Evolutionary conservation across 2,888 invertebrate species (phyloP), one percentile per base, ranked within the genome.

Genomic region (Caenorhabditis sp.): DNA sequence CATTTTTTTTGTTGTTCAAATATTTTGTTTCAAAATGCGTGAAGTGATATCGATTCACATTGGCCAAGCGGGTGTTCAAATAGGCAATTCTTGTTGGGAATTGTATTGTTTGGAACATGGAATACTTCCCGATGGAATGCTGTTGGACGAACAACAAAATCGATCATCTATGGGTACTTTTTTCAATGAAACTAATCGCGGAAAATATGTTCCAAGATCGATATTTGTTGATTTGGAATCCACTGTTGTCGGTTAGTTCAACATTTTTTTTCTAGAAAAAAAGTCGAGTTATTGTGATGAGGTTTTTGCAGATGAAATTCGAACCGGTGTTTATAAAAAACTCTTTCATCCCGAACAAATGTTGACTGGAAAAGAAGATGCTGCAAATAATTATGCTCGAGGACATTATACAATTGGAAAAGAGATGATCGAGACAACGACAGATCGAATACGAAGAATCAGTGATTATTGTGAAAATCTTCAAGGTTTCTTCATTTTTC

Each of bases 281-380:
- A 43, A 17, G 21, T 37, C 12, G n/a, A n/a, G 4, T 50, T 50
- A 4, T 23, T 24, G 8, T 4, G 21, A 12, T 24, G 19, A 62
- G 3, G 55, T 21, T 31, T 60, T 75, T 69, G 21, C 68, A 84
- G 89, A 89, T 78, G 89, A 89, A 79, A 88, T 89, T n/a, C 85
- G 89, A 37, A 89, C 88, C 21, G 89, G 89, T 24, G 86, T 86
- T 6, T 96, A 95, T 91, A 92, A 95, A 79, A 94, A 95, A 90
- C 92, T 96, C 88, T 96, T 95, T 92, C 74, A 74, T 37, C 95
- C 95, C 77, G 95, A 96, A 90, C 96, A 96, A 90, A 91, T 95
- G 89, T 95, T 95, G 90, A 95, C 94, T 85, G 74, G 74, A 37
- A 74, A 74, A 77, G 88, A 89, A 75, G 89, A 89, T 83, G 89